Conservation (phyloP, 2,113 vertebrate species). For the Neofelis nebulosa region DNA sequence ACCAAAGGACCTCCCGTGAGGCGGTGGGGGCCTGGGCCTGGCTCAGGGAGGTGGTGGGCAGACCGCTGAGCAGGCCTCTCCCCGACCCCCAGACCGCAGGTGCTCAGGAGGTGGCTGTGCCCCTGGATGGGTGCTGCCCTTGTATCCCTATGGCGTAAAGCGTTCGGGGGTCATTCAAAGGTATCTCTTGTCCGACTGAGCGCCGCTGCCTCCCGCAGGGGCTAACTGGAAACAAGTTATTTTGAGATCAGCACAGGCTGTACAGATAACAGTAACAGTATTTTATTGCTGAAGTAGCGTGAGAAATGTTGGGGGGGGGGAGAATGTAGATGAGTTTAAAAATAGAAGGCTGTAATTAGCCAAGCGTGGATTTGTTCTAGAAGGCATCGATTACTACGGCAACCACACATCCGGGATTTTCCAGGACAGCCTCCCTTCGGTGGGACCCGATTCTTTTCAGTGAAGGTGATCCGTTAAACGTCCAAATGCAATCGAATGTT, state of each 20-base stretch:
- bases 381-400: constrained; percentile 60
- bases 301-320: constrained; percentile 32
- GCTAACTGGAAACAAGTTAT: not conserved
- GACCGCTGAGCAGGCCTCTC: not conserved
- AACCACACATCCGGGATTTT: constrained; percentile 18
- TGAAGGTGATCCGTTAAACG: not conserved
- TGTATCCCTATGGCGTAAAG: too few species aligned
- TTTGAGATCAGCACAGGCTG: constrained; percentile 9
- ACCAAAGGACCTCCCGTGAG: not conserved
- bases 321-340: constrained; percentile 57
- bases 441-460: not conserved
- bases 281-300: constrained; percentile 35
- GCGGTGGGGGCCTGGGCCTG: not conserved
- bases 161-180: not conserved
- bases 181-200: not conserved
- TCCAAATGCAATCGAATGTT: not conserved
- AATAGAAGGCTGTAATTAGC: constrained; percentile 71
- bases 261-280: not conserved
- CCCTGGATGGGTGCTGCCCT: too few species aligned
- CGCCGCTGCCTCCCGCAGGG: not conserved
- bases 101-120: not conserved
- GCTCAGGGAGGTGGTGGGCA: not conserved
- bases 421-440: not conserved
- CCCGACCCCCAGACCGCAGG: rapidly evolving
- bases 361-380: constrained; percentile 32